Percentiles rank a stretch among this genome's conserved stretches.
phyloP scores from a whole-genome alignment of 2,113 vertebrate species.

The Ranitomeya variabilis region DNA sequence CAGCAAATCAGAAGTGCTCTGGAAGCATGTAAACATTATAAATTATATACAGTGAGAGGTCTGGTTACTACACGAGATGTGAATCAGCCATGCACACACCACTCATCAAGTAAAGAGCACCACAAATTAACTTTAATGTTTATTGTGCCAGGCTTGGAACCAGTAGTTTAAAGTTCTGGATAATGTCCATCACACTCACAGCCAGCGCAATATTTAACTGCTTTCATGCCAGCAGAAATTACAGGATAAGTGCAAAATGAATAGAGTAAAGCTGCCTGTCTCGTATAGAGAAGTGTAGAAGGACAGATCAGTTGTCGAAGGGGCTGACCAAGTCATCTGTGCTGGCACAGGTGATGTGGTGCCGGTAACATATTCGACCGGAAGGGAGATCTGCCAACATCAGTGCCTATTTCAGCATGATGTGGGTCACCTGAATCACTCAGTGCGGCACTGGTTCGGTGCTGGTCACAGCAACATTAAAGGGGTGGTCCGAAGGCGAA shows the following conservation, averaged over 20 bases:
- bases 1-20: conserved; percentile 47
- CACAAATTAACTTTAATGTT: conserved; percentile 57
- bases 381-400: no score
- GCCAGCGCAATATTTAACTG: conserved; percentile 21
- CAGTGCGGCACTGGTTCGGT: no score
- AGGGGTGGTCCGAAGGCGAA: no score
- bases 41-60: conserved; percentile 54
- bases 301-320: no score
- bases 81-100: conserved; percentile 48
- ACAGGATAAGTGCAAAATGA: background rate
- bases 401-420: no score
- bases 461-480: no score
- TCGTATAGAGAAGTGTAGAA: no score
- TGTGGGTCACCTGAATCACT: no score
- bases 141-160: conserved; percentile 47
- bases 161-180: conserved; percentile 45
- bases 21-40: conserved; percentile 53
- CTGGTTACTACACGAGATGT: conserved; percentile 50
- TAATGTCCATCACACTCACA: conserved; percentile 35
- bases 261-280: background rate
- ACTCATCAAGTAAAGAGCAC: conserved; percentile 55
- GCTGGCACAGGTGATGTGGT: no score
- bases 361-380: no score
- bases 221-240: background rate
- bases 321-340: no score